These are phyloP conservation scores for Lycaon pictus DNA, from an alignment of 2,113 vertebrate genomes.

Conservation along the genomic window DNA sequence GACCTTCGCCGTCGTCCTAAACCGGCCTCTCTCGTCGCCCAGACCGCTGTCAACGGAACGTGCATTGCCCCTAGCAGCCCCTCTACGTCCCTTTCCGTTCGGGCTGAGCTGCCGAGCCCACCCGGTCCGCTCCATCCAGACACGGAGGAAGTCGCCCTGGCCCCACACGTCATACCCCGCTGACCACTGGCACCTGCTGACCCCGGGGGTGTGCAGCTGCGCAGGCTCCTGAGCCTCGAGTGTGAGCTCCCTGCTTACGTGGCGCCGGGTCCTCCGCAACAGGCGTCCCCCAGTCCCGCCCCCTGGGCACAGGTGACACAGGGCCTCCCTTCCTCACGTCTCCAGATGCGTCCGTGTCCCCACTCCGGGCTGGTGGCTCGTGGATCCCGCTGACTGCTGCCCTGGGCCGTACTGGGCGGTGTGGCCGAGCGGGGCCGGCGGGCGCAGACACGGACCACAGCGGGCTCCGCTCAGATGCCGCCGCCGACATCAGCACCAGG, in stretches of 20 bases:
- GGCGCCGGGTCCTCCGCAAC: no score
- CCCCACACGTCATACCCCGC: background rate
- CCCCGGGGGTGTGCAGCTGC: accelerated
- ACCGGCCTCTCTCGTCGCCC: no score
- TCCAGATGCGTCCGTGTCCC: no score
- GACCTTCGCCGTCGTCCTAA: accelerated
- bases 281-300: background rate
- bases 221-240: accelerated
- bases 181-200: accelerated
- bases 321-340: background rate
- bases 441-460: no score
- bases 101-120: background rate
- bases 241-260: background rate
- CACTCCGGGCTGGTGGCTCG: background rate
- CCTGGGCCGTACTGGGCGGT: no score
- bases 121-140: accelerated
- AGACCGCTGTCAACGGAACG: background rate
- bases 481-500: no score
- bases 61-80: accelerated
- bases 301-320: background rate
- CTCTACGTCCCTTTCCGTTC: background rate
- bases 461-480: no score
- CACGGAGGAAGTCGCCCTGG: background rate
- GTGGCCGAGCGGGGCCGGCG: no score
- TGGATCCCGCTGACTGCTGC: background rate